These are phyloP conservation scores for Orchestes rusci DNA, from an alignment of 2,888 invertebrate species.

Conservation along the genomic window DNA sequence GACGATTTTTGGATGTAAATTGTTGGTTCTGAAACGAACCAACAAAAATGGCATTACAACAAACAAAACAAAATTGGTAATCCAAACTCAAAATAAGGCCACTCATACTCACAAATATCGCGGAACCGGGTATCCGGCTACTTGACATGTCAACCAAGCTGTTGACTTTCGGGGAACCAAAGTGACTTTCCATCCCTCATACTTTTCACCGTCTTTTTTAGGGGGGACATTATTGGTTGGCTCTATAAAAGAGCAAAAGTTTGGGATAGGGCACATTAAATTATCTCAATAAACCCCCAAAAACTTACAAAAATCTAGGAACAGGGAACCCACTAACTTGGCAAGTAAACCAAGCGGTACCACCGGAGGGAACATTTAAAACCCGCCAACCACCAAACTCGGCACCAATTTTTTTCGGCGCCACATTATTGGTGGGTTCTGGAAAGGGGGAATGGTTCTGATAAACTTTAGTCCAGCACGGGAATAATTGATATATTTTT, in stretches of 20 bases:
- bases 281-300: constrained; percentile 43
- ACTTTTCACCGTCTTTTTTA: constrained; percentile 53
- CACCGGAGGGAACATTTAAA: constrained; percentile 46
- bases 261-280: constrained; percentile 57
- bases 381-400: constrained; percentile 56
- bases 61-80: constrained; percentile 16
- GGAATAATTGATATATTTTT: background rate
- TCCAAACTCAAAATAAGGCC: constrained; percentile 14
- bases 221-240: constrained; percentile 60
- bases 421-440: constrained; percentile 57
- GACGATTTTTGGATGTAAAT: constrained; percentile 44
- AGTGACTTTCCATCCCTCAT: constrained; percentile 54
- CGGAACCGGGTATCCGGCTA: constrained; percentile 50
- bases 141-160: constrained; percentile 59
- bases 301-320: constrained; percentile 49
- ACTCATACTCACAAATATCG: constrained; percentile 35
- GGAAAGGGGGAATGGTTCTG: too few relatives aligned
- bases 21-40: constrained; percentile 45
- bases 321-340: constrained; percentile 63
- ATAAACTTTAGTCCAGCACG: too few relatives aligned
- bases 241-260: constrained; percentile 36
- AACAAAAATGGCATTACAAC: too few relatives aligned
- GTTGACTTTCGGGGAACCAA: constrained; percentile 47
- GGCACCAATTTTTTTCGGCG: constrained; percentile 55
- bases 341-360: constrained; percentile 58